Conservation (phyloP, 2,888 invertebrate species). For the Aspidiotus rigidus region DNA sequence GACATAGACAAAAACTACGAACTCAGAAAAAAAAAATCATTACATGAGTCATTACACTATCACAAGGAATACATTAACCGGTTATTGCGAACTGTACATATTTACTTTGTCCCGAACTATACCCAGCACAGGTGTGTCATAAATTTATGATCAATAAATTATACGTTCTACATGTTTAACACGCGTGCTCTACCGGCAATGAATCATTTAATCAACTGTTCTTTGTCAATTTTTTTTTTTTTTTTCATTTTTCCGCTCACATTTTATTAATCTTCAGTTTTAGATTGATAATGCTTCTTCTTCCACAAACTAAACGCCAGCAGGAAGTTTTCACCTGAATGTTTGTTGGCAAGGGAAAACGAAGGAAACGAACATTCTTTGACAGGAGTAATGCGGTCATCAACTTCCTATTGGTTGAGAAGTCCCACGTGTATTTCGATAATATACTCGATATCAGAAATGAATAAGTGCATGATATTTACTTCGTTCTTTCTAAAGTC, state of each 20-base stretch:
- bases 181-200: slow-evolving; percentile 11
- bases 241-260: background rate
- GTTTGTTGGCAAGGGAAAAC: no score
- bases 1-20: slow-evolving; percentile 6
- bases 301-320: background rate
- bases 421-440: no score
- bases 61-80: slow-evolving; percentile 16
- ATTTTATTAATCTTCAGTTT: background rate
- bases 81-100: slow-evolving; percentile 11
- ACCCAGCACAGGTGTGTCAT: slow-evolving; percentile 16
- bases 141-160: slow-evolving; percentile 17
- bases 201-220: background rate
- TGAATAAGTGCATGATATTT: no score
- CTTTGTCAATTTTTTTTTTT: background rate
- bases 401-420: no score
- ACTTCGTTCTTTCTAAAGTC: no score
- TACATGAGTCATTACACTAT: slow-evolving; percentile 18
- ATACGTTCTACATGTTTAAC: slow-evolving; percentile 6
- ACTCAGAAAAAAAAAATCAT: background rate
- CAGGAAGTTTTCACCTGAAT: no score
- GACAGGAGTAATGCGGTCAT: no score
- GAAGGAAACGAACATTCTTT: no score
- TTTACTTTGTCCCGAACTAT: slow-evolving; percentile 18
- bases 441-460: no score
- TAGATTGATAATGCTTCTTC: background rate